Percentiles rank a stretch among this genome's conserved stretches.
phyloP scores from a whole-genome alignment of 92 coral and sea anemone genomes.

The Umimayanthus chanpuru region DNA sequence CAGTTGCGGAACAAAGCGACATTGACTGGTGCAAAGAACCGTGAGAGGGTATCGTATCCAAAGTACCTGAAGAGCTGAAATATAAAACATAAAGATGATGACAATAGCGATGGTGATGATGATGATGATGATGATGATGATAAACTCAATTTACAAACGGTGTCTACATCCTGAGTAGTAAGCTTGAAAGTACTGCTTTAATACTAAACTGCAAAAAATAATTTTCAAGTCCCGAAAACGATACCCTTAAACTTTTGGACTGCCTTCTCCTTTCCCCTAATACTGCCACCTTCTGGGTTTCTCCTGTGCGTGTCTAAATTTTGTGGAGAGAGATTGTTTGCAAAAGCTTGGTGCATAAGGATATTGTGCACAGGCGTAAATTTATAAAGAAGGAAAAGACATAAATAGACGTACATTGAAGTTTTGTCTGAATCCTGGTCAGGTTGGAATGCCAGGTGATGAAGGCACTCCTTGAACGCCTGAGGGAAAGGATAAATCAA shows the following conservation, averaged over 20 bases:
- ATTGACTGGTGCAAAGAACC: constrained; percentile 24
- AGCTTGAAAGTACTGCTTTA: too few relatives aligned
- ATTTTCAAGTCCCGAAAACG: too few relatives aligned
- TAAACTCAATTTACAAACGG: too few relatives aligned
- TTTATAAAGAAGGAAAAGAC: neutral
- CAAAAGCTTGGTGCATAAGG: too few relatives aligned
- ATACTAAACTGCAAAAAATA: too few relatives aligned
- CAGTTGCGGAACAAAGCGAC: constrained; percentile 9
- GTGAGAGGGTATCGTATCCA: constrained; percentile 6
- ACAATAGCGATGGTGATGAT: neutral
- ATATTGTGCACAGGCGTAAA: too few relatives aligned
- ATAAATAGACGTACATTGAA: constrained; percentile 73
- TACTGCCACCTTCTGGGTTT: too few relatives aligned
- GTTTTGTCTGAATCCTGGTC: constrained; percentile 90
- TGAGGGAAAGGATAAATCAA: constrained; percentile 19
- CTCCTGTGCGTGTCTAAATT: too few relatives aligned
- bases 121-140: neutral
- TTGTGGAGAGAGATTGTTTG: too few relatives aligned
- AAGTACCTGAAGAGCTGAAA: constrained; percentile 31
- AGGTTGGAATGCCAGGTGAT: constrained; percentile 89
- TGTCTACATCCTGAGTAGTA: neutral
- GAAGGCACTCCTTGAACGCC: constrained; percentile 93
- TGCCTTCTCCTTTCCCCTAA: too few relatives aligned
- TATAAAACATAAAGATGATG: neutral
- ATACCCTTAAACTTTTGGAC: too few relatives aligned